These are phyloP conservation scores for Diacarnus erythraeanus DNA, from an alignment of 37 sponge, comb jelly and placozoan species.

Conservation along the genomic window DNA sequence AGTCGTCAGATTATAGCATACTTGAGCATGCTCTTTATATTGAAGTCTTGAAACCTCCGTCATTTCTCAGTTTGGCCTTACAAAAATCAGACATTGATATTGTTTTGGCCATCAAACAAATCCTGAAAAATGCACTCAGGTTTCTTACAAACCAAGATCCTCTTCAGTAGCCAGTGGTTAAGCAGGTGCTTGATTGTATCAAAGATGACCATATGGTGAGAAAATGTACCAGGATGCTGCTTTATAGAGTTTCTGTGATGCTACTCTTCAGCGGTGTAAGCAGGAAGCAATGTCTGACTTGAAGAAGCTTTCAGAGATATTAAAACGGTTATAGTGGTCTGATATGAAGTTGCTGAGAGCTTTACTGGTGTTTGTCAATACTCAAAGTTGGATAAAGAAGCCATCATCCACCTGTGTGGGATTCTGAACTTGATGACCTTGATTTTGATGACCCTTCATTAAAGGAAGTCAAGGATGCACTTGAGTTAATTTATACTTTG, in stretches of 20 bases:
- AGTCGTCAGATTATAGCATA: background rate
- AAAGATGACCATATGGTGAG: background rate
- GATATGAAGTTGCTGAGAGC: background rate
- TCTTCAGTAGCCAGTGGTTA: background rate
- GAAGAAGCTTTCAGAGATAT: background rate
- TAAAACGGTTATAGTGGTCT: too few relatives aligned
- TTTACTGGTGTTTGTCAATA: background rate
- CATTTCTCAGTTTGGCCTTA: background rate
- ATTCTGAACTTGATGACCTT: too few relatives aligned
- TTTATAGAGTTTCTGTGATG: background rate
- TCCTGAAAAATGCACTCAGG: background rate
- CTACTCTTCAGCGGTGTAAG: background rate
- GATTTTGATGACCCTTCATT: too few relatives aligned
- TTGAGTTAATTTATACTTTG: too few relatives aligned
- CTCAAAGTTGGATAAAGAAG: too few relatives aligned
- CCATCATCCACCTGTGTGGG: too few relatives aligned
- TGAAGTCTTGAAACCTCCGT: too few relatives aligned
- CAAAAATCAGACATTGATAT: slow-evolving; percentile 1
- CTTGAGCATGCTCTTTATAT: background rate
- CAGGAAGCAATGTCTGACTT: background rate
- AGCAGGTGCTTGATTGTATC: background rate
- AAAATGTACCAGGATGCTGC: background rate
- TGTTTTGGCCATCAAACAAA: background rate
- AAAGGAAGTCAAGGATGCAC: too few relatives aligned
- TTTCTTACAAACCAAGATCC: background rate